These are phyloP conservation scores for Opisthocomus hoazin DNA, from an alignment of 2,113 vertebrate genomes.

Conservation along the genomic window DNA sequence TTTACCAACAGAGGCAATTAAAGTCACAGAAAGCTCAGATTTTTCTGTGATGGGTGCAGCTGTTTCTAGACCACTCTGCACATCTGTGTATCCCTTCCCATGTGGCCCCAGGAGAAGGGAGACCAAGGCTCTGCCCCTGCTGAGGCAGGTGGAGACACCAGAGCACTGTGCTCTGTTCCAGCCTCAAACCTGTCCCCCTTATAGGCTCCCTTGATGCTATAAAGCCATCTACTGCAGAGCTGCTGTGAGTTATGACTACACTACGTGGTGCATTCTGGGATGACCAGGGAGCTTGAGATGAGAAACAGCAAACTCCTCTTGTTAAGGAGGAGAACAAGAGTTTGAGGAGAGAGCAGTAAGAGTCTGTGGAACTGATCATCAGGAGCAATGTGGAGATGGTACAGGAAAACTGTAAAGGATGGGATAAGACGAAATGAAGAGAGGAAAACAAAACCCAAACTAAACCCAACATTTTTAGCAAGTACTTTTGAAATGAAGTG, in stretches of 20 bases:
- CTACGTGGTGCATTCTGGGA: rapidly evolving
- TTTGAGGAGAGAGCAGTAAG: background rate
- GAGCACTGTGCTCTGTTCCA: rapidly evolving
- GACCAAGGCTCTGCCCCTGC: background rate
- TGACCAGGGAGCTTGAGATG: background rate
- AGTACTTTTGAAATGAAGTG: background rate
- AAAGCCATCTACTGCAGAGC: background rate
- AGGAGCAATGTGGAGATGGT: background rate
- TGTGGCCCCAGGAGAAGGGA: rapidly evolving
- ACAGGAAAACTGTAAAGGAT: background rate
- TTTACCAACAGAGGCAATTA: background rate
- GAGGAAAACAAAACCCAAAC: rapidly evolving
- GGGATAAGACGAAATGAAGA: background rate
- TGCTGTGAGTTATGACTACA: rapidly evolving
- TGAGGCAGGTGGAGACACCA: background rate
- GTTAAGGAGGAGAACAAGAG: background rate
- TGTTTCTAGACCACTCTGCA: background rate
- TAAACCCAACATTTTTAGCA: background rate
- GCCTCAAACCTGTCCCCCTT: background rate
- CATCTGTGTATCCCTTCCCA: background rate
- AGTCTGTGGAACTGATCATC: background rate
- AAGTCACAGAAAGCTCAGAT: background rate
- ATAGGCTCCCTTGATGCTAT: background rate
- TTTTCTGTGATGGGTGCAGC: background rate
- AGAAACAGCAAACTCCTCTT: background rate